These are phyloP conservation scores for Eupristina koningsbergeri DNA, from an alignment of 1,140 invertebrate genomes.

Conservation along the genomic window DNA sequence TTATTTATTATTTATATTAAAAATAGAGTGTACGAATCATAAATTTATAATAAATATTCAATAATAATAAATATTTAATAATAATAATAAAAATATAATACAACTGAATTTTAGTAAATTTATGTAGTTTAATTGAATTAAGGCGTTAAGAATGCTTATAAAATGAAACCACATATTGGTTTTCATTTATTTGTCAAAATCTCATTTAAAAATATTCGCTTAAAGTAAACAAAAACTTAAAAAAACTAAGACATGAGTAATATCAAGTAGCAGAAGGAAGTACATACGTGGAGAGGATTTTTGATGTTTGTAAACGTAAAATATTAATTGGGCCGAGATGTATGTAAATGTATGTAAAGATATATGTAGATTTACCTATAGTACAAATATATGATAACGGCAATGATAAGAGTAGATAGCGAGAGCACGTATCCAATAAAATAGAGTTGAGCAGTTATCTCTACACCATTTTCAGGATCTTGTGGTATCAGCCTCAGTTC, in stretches of 20 bases:
- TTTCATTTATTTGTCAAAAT: not conserved
- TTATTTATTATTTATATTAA: too few species aligned
- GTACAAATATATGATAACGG: slow-evolving; percentile 86
- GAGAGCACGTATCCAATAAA: slow-evolving; percentile 84
- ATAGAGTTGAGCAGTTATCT: slow-evolving; percentile 80
- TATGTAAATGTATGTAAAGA: not conserved
- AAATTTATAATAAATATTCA: too few species aligned
- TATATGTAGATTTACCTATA: slow-evolving; percentile 82
- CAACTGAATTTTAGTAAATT: too few species aligned
- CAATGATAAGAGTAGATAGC: slow-evolving; percentile 82
- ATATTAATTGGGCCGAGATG: not conserved
- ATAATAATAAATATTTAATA: too few species aligned
- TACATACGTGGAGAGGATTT: not conserved
- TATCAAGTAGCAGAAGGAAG: not conserved
- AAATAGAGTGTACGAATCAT: too few species aligned
- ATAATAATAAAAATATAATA: too few species aligned
- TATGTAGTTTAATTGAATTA: too few species aligned
- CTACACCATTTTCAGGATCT: slow-evolving; percentile 66
- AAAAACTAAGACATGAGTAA: not conserved
- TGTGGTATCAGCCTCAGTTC: slow-evolving; percentile 65
- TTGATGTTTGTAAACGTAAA: slow-evolving; percentile 9
- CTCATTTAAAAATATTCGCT: not conserved
- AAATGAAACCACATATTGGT: too few species aligned
- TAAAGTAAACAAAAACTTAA: not conserved
- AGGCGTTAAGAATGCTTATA: too few species aligned